A percentile compares a stretch with the other conserved stretches of the same genome.
Conservation (phyloP, 2,888 invertebrate genomes). For the Nomada ferruginata region DNA sequence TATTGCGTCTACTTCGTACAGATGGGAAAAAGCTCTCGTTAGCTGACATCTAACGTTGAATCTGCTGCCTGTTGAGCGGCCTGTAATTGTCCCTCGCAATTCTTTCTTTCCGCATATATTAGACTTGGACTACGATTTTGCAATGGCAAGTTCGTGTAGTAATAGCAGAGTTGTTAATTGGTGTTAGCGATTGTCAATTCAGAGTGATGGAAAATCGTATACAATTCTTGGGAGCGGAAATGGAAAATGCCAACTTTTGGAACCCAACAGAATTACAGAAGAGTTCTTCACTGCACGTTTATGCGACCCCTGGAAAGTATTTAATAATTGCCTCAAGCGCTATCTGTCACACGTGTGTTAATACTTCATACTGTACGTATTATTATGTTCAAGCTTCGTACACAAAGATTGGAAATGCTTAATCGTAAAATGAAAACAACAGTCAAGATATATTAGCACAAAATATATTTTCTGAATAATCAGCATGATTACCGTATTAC, state of each 20-base stretch:
- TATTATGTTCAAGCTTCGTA: not conserved
- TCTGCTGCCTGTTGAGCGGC: not conserved
- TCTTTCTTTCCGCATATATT: not conserved
- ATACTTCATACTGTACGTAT: too few species aligned
- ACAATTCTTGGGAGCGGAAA: too few species aligned
- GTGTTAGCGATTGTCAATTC: too few species aligned
- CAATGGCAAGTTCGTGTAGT: not conserved
- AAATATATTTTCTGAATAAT: not conserved
- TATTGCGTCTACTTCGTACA: constrained; percentile 6
- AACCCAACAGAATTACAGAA: too few species aligned
- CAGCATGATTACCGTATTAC: not conserved
- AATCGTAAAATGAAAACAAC: not conserved
- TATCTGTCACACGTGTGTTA: too few species aligned
- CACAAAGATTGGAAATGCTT: not conserved
- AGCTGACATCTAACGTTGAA: not conserved
- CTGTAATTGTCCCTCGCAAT: not conserved
- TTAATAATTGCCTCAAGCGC: too few species aligned
- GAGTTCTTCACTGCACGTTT: too few species aligned
- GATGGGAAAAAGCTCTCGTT: constrained; percentile 5
- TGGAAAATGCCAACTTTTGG: too few species aligned
- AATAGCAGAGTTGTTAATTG: not conserved
- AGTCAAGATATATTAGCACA: not conserved
- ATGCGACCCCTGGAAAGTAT: too few species aligned
- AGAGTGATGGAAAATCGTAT: too few species aligned
- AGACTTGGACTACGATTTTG: not conserved